Evolutionary conservation across 2,797 vertebrate species (phyloP).

Genomic region (Clarias platycephalus): DNA sequence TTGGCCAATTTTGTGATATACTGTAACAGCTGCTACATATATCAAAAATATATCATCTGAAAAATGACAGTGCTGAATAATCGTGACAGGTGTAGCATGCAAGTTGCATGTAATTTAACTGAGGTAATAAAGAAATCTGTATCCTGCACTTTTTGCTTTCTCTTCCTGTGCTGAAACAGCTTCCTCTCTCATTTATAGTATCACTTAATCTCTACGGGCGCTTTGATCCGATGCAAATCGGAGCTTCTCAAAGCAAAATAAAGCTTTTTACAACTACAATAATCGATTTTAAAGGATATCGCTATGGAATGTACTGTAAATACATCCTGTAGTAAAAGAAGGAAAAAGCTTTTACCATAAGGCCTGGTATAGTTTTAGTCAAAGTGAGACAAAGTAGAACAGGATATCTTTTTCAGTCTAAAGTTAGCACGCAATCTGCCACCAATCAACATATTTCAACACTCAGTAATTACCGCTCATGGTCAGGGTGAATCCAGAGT

Average conservation of each 20-base stretch:
- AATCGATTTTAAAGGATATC: conserved; percentile 23
- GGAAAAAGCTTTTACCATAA: not conserved
- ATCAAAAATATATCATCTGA: not conserved
- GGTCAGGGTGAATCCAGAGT: not conserved
- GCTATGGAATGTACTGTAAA: not conserved
- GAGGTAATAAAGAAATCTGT: conserved; percentile 49
- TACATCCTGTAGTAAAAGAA: not conserved
- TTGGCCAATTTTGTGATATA: not conserved
- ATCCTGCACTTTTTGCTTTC: conserved; percentile 36
- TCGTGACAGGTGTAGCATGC: conserved; percentile 21
- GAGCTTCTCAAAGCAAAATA: conserved; percentile 16
- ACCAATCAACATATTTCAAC: not conserved
- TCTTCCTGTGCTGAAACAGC: conserved; percentile 30
- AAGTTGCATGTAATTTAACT: conserved; percentile 31
- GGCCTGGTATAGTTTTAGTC: not conserved
- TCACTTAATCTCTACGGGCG: conserved; percentile 55
- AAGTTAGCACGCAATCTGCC: not conserved
- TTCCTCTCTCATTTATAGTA: conserved; percentile 40
- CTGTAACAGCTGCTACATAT: conserved; percentile 8
- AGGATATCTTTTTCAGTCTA: not conserved
- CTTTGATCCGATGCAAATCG: conserved; percentile 18
- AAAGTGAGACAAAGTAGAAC: not conserved
- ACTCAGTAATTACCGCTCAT: not conserved
- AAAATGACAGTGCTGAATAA: conserved; percentile 30
- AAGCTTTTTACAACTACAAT: conserved; percentile 24